These are phyloP conservation scores for Torymus aiolomorphi DNA, from an alignment of 2,888 invertebrate genomes.

Conservation along the genomic window DNA sequence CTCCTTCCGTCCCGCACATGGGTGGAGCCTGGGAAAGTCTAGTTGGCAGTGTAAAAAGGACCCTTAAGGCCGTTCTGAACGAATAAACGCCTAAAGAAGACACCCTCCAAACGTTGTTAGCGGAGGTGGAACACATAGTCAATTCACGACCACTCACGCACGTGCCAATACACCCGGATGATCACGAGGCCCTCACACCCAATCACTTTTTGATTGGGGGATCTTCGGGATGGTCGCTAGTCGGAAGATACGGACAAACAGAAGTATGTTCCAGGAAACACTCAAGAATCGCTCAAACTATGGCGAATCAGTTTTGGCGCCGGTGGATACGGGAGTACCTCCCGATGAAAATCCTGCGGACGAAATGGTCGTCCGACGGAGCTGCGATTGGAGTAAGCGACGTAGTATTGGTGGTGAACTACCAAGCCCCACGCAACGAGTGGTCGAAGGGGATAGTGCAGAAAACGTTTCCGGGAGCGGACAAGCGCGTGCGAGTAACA, in stretches of 20 bases:
- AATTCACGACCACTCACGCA: slow-evolving; percentile 42
- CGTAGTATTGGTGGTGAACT: background rate
- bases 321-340: too few relatives aligned
- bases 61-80: background rate
- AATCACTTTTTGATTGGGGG: slow-evolving; percentile 44
- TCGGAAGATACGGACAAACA: background rate
- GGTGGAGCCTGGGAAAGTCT: too few relatives aligned
- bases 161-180: slow-evolving; percentile 14
- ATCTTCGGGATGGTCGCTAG: background rate
- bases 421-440: background rate
- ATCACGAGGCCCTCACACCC: slow-evolving; percentile 22
- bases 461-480: background rate
- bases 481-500: background rate
- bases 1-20: too few relatives aligned
- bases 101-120: slow-evolving; percentile 14
- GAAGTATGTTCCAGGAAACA: background rate
- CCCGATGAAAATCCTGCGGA: background rate
- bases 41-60: background rate
- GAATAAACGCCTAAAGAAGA: slow-evolving; percentile 19
- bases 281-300: background rate
- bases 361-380: background rate
- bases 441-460: background rate
- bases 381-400: background rate
- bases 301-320: background rate
- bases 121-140: too few relatives aligned